phyloP scores from a whole-genome alignment of 2,888 invertebrate species.

The Cyclophora albipunctata region DNA sequence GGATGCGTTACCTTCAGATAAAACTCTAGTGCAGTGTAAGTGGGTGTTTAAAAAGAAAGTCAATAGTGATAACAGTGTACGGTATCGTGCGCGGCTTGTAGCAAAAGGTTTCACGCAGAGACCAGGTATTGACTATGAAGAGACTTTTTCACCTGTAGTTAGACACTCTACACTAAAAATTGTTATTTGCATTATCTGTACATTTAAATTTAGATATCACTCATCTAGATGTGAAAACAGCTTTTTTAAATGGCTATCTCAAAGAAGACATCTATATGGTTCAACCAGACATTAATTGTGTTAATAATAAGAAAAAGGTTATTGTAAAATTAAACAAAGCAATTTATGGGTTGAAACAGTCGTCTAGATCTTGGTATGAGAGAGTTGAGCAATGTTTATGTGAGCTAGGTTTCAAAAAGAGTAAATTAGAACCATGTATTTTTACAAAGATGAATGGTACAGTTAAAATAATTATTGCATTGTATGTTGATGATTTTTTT shows the following conservation, averaged over 20 bases:
- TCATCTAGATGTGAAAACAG: constrained; percentile 4
- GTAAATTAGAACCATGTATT: neutral
- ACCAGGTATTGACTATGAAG: constrained; percentile 1
- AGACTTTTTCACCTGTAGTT: constrained; percentile 2
- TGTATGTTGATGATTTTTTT: constrained; percentile 1
- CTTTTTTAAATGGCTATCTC: constrained; percentile 2
- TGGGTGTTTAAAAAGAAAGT: neutral
- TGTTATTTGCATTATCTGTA: neutral
- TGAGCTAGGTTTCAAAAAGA: neutral
- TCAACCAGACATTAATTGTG: neutral
- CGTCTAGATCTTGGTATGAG: neutral
- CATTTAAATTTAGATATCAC: neutral
- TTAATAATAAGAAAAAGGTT: neutral
- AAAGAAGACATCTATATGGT: neutral
- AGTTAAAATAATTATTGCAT: neutral
- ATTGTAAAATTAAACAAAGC: neutral
- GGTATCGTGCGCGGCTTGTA: neutral
- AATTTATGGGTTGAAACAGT: neutral
- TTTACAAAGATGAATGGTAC: neutral
- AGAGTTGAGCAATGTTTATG: neutral
- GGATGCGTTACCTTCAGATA: neutral
- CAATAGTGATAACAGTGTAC: neutral
- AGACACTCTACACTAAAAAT: neutral
- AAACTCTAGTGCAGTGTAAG: neutral
- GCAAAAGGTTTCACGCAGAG: constrained; percentile 1